Percentiles rank a stretch among this genome's conserved stretches.
Evolutionary conservation across 2,888 invertebrate genomes (phyloP).

Genomic region (Coelinius sp.): DNA sequence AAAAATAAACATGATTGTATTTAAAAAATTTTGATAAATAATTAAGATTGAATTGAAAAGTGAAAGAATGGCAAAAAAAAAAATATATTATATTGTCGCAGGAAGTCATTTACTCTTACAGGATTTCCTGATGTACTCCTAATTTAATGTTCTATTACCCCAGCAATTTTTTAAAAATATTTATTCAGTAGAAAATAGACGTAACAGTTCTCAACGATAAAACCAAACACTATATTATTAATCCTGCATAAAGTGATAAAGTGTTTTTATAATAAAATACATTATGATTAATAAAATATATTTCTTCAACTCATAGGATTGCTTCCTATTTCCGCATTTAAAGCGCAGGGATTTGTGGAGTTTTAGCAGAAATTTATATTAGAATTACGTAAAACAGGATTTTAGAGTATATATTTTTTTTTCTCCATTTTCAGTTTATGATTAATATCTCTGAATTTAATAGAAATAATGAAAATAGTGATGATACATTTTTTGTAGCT

Average conservation of each 20-base stretch:
- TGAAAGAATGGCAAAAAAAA: slow-evolving; percentile 17
- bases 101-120: slow-evolving; percentile 28
- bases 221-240: slow-evolving; percentile 28
- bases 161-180: slow-evolving; percentile 16
- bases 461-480: no score
- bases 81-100: slow-evolving; percentile 24
- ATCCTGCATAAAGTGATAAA: slow-evolving; percentile 17
- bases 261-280: not conserved
- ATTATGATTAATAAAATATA: not conserved
- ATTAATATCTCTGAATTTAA: no score
- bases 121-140: slow-evolving; percentile 31
- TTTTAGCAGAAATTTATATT: slow-evolving; percentile 4
- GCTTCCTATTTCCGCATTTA: slow-evolving; percentile 32
- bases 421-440: not conserved
- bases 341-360: slow-evolving; percentile 26
- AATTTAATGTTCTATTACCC: slow-evolving; percentile 9
- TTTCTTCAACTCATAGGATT: not conserved
- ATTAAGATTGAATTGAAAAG: not conserved
- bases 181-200: slow-evolving; percentile 26
- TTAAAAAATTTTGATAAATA: no score
- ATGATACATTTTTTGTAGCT: no score
- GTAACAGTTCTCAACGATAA: slow-evolving; percentile 29
- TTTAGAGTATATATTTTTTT: slow-evolving; percentile 3
- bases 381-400: not conserved
- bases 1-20: no score